Percentiles rank a stretch among this genome's conserved stretches.
Evolutionary conservation across 2,888 invertebrate genomes (phyloP).

Genomic region (Drosophila buzzatii): DNA sequence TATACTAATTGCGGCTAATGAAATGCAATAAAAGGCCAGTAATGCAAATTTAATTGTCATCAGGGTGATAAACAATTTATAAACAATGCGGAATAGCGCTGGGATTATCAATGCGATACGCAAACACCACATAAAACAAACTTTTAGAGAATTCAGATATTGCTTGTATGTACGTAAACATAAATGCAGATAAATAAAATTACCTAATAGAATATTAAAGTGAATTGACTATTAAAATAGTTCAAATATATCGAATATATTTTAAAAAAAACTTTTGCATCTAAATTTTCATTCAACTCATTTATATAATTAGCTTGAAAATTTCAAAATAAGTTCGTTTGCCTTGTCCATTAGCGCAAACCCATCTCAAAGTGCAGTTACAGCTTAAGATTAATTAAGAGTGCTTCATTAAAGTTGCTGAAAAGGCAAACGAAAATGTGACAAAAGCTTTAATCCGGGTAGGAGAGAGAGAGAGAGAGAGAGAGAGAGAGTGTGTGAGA

Average conservation of each 20-base stretch:
- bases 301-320: not conserved
- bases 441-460: constrained; percentile 17
- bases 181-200: not conserved
- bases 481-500: not conserved
- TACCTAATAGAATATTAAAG: not conserved
- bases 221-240: not conserved
- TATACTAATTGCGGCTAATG: constrained; percentile 57
- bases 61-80: constrained; percentile 45
- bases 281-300: not conserved
- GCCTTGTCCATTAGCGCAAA: not conserved
- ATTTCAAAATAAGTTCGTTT: not conserved
- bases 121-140: not conserved
- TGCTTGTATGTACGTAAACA: too few species aligned
- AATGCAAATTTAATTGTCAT: constrained; percentile 61
- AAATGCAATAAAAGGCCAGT: constrained; percentile 48
- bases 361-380: constrained; percentile 19
- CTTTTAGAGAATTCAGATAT: not conserved
- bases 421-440: constrained; percentile 15
- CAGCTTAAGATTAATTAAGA: constrained; percentile 35
- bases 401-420: constrained; percentile 30
- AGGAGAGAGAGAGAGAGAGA: not conserved
- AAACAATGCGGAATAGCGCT: constrained; percentile 12
- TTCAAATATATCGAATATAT: not conserved
- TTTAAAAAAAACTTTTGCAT: not conserved
- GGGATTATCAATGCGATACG: constrained; percentile 21